These are phyloP conservation scores for Lethrus apterus DNA, from an alignment of 1,140 invertebrate genomes.

Conservation along the genomic window DNA sequence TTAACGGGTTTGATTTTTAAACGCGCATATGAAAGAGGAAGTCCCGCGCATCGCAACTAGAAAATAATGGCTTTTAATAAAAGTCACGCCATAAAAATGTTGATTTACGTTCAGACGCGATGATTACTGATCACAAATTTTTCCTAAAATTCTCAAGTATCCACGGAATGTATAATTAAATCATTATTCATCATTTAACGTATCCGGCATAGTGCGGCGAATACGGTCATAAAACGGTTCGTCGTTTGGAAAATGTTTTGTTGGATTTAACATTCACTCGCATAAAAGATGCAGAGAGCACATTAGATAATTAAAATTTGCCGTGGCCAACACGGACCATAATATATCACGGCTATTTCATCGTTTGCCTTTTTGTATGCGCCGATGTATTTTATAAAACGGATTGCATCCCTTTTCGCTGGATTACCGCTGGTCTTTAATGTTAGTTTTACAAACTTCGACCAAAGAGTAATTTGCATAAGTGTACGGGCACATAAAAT, in stretches of 20 bases:
- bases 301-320: slow-evolving; percentile 12
- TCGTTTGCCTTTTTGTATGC: slow-evolving; percentile 1
- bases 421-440: background rate
- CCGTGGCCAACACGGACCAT: slow-evolving; percentile 8
- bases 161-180: slow-evolving; percentile 39
- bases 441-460: slow-evolving; percentile 2
- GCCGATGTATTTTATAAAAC: slow-evolving; percentile 12
- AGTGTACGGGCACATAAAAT: background rate
- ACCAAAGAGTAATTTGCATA: background rate
- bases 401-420: slow-evolving; percentile 8
- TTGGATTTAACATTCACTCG: no score
- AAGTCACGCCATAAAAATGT: slow-evolving; percentile 41
- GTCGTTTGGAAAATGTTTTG: no score
- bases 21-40: slow-evolving; percentile 20
- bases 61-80: slow-evolving; percentile 43
- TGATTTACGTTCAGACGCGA: slow-evolving; percentile 40
- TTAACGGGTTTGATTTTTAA: no score
- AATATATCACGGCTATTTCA: slow-evolving; percentile 12
- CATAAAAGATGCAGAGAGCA: no score
- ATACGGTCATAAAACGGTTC: no score
- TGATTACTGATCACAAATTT: slow-evolving; percentile 38
- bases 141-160: slow-evolving; percentile 33
- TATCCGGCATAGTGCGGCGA: no score
- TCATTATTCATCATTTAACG: slow-evolving; percentile 41
- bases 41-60: slow-evolving; percentile 24